Evolutionary conservation across 2,888 invertebrate genomes (phyloP).

Genomic region (Stratiomys singularior): DNA sequence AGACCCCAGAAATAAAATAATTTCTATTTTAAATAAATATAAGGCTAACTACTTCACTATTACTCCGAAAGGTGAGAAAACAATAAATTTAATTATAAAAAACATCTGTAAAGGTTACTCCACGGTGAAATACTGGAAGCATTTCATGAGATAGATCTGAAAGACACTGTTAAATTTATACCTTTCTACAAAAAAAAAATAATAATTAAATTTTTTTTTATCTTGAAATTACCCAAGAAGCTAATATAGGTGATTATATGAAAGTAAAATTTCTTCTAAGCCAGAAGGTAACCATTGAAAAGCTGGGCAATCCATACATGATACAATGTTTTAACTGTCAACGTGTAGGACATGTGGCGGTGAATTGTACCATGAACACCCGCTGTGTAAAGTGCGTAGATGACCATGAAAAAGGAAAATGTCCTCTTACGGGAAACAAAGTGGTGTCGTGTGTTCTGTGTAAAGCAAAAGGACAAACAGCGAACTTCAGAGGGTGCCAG

Average conservation of each 20-base stretch:
- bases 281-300: neutral
- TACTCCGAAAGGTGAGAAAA: too few relatives aligned
- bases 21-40: too few relatives aligned
- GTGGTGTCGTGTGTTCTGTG: neutral
- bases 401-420: neutral
- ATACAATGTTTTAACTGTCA: constrained; percentile 10
- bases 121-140: neutral
- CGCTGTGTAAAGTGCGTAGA: neutral
- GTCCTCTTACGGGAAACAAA: neutral
- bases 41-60: too few relatives aligned
- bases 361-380: neutral
- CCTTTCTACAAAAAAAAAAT: neutral
- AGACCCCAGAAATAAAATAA: too few relatives aligned
- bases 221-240: neutral
- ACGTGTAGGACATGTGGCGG: neutral
- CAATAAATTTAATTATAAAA: too few relatives aligned
- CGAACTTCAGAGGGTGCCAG: neutral
- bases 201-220: neutral
- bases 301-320: neutral
- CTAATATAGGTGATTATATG: too few relatives aligned
- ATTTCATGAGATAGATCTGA: neutral
- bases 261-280: too few relatives aligned
- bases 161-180: neutral
- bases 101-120: too few relatives aligned
- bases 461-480: neutral